Base-by-base conservation (phyloP, 2,113 vertebrate genomes). In the Ramphastos sulfuratus region DNA sequence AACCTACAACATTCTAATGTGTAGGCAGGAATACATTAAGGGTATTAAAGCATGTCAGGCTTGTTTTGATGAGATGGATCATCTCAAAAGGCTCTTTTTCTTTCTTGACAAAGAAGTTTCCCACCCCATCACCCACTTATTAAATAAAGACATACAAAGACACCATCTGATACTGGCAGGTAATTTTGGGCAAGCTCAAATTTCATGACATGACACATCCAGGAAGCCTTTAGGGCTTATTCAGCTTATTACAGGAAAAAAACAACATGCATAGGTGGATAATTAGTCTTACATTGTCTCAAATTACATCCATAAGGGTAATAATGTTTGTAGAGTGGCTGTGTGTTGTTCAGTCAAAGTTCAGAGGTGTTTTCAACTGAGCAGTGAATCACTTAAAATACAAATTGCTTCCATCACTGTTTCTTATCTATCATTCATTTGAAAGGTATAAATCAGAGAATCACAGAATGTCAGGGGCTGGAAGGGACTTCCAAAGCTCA, bases 1-100 rank as follows among this genome's bases (percentile, higher is more conserved):
- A 96, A 92, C 76, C 88, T 95, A 79, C 89, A 96, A 93, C 67
- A 97, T 96, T 97, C 97, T 97, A 96, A 97, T 93, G 83, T 95
- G 93, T 96, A 96, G 88, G 94, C 83, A 97, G 92, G 96, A 97
- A 97, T 97, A 94, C 46, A 97, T 97, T 97, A 96, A 87, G 50
- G 73, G 71, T 90, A 97, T 96, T 97, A 96, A 96, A 93, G 78
- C 80, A 90, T 97, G 96, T 93, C 95, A 94, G 9, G 24, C 88
- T 96, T 97, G 94, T 94, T 96, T 97, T 97, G 96, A 97, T 96
- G 74, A 95, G 96, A 95, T 92, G 56, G 85, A 97, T 97, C 90
- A 82, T 90, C 93, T 96, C 95, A 95, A 92, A 97, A 88, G 93
- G 86, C 14, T 94, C 89, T 90, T 90, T 94, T 92, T 85, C 70